A percentile compares a stretch with the other conserved stretches of the same genome.
Conservation (phyloP, 2,113 vertebrate genomes). For the Copsychus sechellarum region DNA sequence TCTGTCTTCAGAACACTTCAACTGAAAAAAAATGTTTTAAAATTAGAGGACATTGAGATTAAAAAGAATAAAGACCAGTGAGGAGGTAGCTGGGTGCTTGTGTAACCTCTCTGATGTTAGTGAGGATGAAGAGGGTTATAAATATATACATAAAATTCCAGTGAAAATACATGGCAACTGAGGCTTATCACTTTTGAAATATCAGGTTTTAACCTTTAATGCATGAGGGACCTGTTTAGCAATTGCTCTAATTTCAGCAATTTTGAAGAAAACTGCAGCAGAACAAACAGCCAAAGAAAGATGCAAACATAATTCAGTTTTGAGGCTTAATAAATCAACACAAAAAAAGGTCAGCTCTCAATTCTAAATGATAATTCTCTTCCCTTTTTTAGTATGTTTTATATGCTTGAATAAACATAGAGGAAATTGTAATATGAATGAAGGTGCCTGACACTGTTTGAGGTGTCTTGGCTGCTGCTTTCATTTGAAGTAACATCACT, state of each 20-base stretch:
- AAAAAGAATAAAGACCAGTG: not conserved
- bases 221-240: not conserved
- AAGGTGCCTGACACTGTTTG: not conserved
- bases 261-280: not conserved
- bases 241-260: not conserved
- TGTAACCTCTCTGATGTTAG: not conserved
- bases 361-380: not conserved
- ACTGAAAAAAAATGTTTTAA: not conserved
- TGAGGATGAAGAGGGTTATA: not conserved
- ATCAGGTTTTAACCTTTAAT: not conserved
- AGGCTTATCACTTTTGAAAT: not conserved
- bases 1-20: not conserved
- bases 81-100: not conserved
- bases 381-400: not conserved
- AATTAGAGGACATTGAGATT: not conserved
- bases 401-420: not conserved
- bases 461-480: not conserved
- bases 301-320: not conserved
- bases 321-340: not conserved
- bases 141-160: not conserved
- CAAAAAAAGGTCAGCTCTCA: not conserved
- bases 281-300: not conserved
- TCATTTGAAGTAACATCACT: not conserved
- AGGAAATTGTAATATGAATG: not conserved
- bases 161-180: not conserved